Base-by-base conservation (phyloP, 2,888 invertebrate species). In the Lucinisca nassula region DNA sequence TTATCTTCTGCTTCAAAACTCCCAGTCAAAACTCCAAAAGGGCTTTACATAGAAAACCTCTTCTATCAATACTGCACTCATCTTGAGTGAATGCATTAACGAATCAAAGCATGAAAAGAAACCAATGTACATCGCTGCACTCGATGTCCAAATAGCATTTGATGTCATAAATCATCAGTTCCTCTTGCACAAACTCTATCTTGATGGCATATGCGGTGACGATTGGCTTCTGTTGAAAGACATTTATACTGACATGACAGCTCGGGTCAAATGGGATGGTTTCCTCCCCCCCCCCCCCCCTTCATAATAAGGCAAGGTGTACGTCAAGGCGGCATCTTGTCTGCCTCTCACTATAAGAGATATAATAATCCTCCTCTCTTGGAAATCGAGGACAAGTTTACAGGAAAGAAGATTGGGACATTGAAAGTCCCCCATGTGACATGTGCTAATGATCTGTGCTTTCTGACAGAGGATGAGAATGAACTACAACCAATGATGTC, bases 121-220 rank as follows among this genome's bases (percentile, higher is more conserved):
- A n/a, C n/a, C n/a, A n/a, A n/a, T n/a, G n/a, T n/a, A n/a, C n/a
- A n/a, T n/a, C n/a, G n/a, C n/a, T n/a, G n/a, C n/a, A n/a, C n/a
- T 70, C 24, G 79, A 72, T 32, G 72, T 38, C 32, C 58, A 72
- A 35, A 79, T 70, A 40, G 79, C 72, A 3, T 79, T 72, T 45
- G 79, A 79, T 30, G 49, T 45, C 37, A 27, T 79, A n/a, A n/a
- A 35, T n/a, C 79, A 72, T 51, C 21, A 79, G 12, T 21, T 17
- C 3, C 72, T 79, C n/a, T 40, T 79, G 6, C 14, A 35, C 14
- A 80, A 73, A 17, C 49, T 80, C 24, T 80, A 80, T 38, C 35
- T 49, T 8, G 72, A 55, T 24, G 72, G 67, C 0, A 49, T 80
- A 21, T 51, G 3, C 17, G 55, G 72, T 3, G 73, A 72, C 27